Percentiles rank a stretch among this genome's conserved stretches.
These are phyloP conservation scores for Piprites chloris DNA, from an alignment of 2,113 vertebrate genomes.

Conservation along the genomic window DNA sequence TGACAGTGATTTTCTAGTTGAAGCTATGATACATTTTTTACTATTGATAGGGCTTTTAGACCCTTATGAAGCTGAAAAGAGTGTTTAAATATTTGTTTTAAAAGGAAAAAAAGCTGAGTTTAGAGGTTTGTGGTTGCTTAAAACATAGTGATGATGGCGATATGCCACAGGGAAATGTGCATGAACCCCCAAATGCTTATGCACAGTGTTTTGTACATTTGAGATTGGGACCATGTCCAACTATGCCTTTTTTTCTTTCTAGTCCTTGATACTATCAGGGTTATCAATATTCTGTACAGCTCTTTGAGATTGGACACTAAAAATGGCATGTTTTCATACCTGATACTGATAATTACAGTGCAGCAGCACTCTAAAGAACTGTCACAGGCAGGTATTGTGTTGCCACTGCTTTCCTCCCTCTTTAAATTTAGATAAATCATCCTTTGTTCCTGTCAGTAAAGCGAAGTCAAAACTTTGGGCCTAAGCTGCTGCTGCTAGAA, in stretches of 20 bases:
- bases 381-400: neutral
- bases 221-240: neutral
- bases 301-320: neutral
- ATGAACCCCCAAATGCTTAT: neutral
- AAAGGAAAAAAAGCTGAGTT: neutral
- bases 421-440: constrained; percentile 10
- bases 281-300: neutral
- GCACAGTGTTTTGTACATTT: neutral
- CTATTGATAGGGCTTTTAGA: neutral
- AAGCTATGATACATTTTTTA: neutral
- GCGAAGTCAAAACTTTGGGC: constrained; percentile 26
- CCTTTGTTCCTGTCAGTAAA: constrained; percentile 13
- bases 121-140: neutral
- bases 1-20: neutral
- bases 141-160: neutral
- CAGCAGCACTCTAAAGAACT: neutral
- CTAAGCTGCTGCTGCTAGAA: neutral
- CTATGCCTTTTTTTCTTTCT: neutral
- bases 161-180: neutral
- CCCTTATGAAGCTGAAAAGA: neutral
- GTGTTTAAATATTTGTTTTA: neutral
- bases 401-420: neutral
- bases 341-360: neutral
- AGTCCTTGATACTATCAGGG: neutral
- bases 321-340: neutral